Conservation (phyloP, 2,888 invertebrate species). For the Monochamus alternatus region DNA sequence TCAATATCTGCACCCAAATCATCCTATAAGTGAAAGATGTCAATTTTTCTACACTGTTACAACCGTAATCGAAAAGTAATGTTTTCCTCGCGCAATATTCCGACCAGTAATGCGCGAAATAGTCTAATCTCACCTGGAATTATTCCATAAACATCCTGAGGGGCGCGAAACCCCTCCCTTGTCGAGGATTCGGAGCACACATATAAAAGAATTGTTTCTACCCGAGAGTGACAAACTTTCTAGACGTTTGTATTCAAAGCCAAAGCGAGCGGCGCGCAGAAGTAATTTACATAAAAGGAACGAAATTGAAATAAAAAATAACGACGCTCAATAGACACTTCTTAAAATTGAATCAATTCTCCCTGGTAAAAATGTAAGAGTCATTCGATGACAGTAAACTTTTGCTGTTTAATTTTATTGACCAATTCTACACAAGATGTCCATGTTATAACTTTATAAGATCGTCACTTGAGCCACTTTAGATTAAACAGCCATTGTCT, state of each 20-base stretch:
- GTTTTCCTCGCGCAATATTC: background rate
- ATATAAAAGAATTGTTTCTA: background rate
- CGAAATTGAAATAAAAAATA: constrained; percentile 17
- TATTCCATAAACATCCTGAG: background rate
- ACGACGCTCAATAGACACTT: constrained; percentile 21
- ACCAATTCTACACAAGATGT: too few relatives aligned
- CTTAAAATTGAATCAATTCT: constrained; percentile 21
- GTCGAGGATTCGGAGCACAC: background rate
- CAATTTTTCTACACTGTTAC: background rate
- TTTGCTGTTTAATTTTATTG: constrained; percentile 32
- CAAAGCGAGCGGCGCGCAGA: background rate
- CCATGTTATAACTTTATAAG: too few relatives aligned
- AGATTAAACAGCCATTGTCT: too few relatives aligned
- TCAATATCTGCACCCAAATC: too few relatives aligned
- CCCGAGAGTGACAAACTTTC: background rate
- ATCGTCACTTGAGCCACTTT: too few relatives aligned
- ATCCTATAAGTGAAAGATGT: background rate
- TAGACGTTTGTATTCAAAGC: background rate
- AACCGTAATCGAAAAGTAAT: background rate
- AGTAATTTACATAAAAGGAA: constrained; percentile 21
- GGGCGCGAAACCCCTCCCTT: background rate
- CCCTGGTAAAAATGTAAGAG: constrained; percentile 26
- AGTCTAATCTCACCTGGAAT: background rate
- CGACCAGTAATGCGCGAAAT: background rate
- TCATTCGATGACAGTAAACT: constrained; percentile 21